These are phyloP conservation scores for Venustoraphidia nigricollis DNA, from an alignment of 2,888 invertebrate species.

Conservation along the genomic window DNA sequence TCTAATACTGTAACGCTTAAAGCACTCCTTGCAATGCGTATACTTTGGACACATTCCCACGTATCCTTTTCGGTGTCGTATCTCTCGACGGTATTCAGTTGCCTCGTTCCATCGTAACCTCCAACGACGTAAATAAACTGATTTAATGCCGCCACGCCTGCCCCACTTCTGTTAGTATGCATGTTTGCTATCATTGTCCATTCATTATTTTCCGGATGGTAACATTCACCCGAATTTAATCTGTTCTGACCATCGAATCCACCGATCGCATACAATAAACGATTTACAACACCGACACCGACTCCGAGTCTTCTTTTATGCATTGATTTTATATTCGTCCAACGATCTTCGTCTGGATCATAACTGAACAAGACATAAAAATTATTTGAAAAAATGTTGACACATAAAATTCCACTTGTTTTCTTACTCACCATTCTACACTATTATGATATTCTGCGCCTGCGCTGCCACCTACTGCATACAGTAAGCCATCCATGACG, in stretches of 20 bases:
- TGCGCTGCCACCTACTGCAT: slow-evolving; percentile 84
- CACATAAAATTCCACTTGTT: neutral
- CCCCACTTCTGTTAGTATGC: slow-evolving; percentile 66
- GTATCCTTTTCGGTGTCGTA: slow-evolving; percentile 69
- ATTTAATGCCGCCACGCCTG: slow-evolving; percentile 70
- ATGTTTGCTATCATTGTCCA: slow-evolving; percentile 74
- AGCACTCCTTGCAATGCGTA: slow-evolving; percentile 72
- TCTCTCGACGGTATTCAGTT: slow-evolving; percentile 70
- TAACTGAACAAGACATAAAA: slow-evolving; percentile 38
- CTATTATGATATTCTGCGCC: slow-evolving; percentile 73
- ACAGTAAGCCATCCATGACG: slow-evolving; percentile 83
- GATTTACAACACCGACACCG: slow-evolving; percentile 63
- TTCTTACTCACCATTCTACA: slow-evolving; percentile 61
- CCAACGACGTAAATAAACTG: slow-evolving; percentile 87
- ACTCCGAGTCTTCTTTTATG: slow-evolving; percentile 64
- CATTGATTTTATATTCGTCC: slow-evolving; percentile 65
- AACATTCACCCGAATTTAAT: slow-evolving; percentile 71
- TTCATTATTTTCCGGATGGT: slow-evolving; percentile 82
- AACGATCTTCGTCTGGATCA: slow-evolving; percentile 71
- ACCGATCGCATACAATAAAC: slow-evolving; percentile 67
- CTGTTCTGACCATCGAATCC: slow-evolving; percentile 75
- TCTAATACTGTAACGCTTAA: slow-evolving; percentile 76
- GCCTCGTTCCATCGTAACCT: slow-evolving; percentile 77
- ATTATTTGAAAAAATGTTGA: neutral
- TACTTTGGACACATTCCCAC: slow-evolving; percentile 65